Conservation (phyloP, 2,797 vertebrate species). For the Sciurus vulgaris region DNA sequence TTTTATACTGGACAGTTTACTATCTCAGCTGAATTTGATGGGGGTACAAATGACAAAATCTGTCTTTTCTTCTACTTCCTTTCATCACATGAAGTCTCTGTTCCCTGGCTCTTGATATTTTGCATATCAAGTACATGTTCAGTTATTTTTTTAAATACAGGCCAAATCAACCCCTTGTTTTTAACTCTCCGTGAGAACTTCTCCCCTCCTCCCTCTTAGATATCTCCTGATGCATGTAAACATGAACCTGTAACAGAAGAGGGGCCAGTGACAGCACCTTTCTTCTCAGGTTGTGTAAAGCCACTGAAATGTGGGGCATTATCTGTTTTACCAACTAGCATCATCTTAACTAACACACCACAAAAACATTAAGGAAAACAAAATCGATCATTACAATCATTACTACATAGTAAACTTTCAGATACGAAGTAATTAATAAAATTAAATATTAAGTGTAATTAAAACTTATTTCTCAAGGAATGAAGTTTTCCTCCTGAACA, state of each 20-base stretch:
- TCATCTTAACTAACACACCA: not conserved
- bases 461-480: slow-evolving; percentile 11
- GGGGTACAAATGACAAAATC: not conserved
- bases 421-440: slow-evolving; percentile 6
- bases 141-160: not conserved
- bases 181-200: slow-evolving; percentile 10
- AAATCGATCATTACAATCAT: not conserved
- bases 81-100: not conserved
- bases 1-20: not conserved
- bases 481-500: not conserved
- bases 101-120: not conserved
- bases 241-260: not conserved
- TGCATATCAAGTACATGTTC: not conserved
- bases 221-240: not conserved
- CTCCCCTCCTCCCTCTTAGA: not conserved
- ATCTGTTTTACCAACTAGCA: not conserved
- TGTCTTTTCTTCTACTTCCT: not conserved
- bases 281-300: not conserved
- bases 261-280: rapidly evolving
- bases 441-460: slow-evolving; percentile 1
- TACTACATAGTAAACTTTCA: not conserved
- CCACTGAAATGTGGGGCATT: not conserved
- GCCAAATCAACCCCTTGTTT: not conserved
- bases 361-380: slow-evolving; percentile 31
- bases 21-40: not conserved